Evolutionary conservation across 2,113 vertebrate genomes (phyloP).

Genomic region (Zeus faber): DNA sequence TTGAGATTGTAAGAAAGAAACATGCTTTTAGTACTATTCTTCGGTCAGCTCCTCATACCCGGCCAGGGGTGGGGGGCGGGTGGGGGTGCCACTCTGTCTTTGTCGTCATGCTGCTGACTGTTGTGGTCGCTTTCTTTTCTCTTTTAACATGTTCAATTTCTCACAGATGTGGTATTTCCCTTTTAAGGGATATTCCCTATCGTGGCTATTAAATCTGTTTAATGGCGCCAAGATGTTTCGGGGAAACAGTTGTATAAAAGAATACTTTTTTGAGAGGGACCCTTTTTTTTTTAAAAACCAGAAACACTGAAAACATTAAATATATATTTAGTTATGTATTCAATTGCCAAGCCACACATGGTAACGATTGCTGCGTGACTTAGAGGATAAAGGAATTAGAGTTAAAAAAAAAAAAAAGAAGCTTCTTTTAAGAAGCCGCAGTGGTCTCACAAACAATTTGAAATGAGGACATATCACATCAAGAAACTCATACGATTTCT

Average conservation of each 20-base stretch:
- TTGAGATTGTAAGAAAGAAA: too few species aligned
- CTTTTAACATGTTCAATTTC: slow-evolving; percentile 64
- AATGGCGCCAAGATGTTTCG: slow-evolving; percentile 67
- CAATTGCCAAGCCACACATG: slow-evolving; percentile 10
- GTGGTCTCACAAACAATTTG: neutral
- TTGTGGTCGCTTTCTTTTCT: slow-evolving; percentile 68
- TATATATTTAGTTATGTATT: slow-evolving; percentile 18
- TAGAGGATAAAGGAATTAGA: neutral
- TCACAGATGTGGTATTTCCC: slow-evolving; percentile 67
- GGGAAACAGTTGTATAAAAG: slow-evolving; percentile 47
- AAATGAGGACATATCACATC: neutral
- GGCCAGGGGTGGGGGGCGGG: neutral
- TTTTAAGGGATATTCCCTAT: slow-evolving; percentile 72
- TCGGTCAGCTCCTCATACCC: neutral
- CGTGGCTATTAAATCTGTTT: slow-evolving; percentile 61
- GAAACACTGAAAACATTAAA: slow-evolving; percentile 22
- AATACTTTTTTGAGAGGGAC: slow-evolving; percentile 41
- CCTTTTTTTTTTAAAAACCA: slow-evolving; percentile 19
- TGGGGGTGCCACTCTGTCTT: slow-evolving; percentile 59
- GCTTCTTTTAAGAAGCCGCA: neutral
- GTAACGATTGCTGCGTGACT: neutral
- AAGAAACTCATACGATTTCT: neutral
- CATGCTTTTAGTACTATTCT: too few species aligned
- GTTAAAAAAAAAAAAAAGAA: too few species aligned
- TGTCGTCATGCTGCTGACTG: slow-evolving; percentile 61